Base-by-base conservation (phyloP, 1,140 invertebrate species). In the Cydia fagiglandana region DNA sequence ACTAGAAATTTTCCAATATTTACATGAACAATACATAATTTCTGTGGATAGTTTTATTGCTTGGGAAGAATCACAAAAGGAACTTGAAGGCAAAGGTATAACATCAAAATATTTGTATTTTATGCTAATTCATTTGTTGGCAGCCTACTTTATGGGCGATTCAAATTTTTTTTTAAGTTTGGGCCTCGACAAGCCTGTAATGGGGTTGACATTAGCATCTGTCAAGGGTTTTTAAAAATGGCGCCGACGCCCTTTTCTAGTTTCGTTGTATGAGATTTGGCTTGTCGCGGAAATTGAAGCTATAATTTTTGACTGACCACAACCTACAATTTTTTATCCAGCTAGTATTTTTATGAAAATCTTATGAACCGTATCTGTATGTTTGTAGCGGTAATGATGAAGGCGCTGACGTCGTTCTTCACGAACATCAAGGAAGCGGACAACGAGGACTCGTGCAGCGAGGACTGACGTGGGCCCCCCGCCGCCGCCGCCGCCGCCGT, bases 381-480 rank as follows among this genome's bases (percentile, higher is more conserved):
- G 30, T 53, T 76, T 77, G 13, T 79, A 92, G 94, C 92, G 80
- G 94, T 95, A 28, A 94, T 94, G 85, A 78, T 94, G 76, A 94
- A 93, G 82, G 93, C 94, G 75, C 86, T 95, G 77, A 94, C 93
- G 64, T 94, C 93, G 56, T 94, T 95, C 89, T 94, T 94, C 86
- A 94, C 93, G 15, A 90, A 87, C 78, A 89, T 93, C 66, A 88
- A 92, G 80, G 91, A 93, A 77, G 88, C 89, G 30, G 86, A 89
- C 79, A 92, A 91, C 78, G 91, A 91, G 77, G 90, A 91, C 80
- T 93, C 91, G 2, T 89, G 88, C 75, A 89, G 88, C 80, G 91
- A 92, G 80, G 91, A 91, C 86, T 92, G 88, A 92, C 89, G 81
- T 75, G 79, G 77, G 81, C 75, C 38, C 4, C 45, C 2, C 28